phyloP scores from a whole-genome alignment of 2,888 invertebrate species.

The Drosophila robusta region DNA sequence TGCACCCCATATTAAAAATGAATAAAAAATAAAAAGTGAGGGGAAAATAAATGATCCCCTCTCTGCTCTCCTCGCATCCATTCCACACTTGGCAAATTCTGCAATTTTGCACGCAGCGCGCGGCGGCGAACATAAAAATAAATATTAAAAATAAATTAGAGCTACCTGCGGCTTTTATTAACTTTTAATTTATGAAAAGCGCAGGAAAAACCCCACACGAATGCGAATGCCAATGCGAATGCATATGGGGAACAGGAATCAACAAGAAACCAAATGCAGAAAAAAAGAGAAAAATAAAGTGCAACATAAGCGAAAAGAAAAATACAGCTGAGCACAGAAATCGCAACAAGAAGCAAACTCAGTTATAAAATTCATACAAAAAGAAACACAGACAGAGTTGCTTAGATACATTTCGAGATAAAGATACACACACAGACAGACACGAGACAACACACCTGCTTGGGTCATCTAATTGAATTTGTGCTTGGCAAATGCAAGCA shows the following conservation, averaged over 20 bases:
- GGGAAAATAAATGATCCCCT: conserved; percentile 9
- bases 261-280: background rate
- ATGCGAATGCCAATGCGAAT: conserved; percentile 17
- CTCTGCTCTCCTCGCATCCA: background rate
- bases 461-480: conserved; percentile 41
- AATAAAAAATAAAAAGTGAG: conserved; percentile 35
- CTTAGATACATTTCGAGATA: conserved; percentile 7
- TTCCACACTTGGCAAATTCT: conserved; percentile 18
- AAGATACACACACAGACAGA: conserved; percentile 22
- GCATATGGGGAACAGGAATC: conserved; percentile 23
- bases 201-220: conserved; percentile 38
- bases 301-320: conserved; percentile 21
- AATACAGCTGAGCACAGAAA: conserved; percentile 24
- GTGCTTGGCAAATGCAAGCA: conserved; percentile 50
- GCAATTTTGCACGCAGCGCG: conserved; percentile 67
- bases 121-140: conserved; percentile 65
- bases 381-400: background rate
- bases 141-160: conserved; percentile 79
- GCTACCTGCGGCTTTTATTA: conserved; percentile 75
- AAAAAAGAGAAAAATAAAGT: conserved; percentile 3
- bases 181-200: conserved; percentile 74
- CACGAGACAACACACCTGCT: conserved; percentile 3
- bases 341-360: conserved; percentile 9
- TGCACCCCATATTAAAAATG: conserved; percentile 58
- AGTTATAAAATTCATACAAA: conserved; percentile 7